Conservation (phyloP, 2,113 vertebrate genomes). For the Poecilia latipinna region DNA sequence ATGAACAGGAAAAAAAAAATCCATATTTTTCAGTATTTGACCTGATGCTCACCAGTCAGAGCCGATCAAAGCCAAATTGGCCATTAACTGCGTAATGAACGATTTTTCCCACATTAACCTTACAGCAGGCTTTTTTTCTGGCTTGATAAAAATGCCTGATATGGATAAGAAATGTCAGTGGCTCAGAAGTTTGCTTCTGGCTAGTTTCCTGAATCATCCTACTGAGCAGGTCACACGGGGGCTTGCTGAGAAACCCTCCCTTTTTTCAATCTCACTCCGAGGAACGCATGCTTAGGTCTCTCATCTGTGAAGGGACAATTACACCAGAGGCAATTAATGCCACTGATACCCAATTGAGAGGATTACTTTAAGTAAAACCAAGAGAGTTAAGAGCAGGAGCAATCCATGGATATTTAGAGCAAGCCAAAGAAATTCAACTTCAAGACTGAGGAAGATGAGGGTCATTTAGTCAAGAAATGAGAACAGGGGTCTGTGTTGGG, state of each 20-base stretch:
- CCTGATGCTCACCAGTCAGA: neutral
- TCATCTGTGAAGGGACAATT: constrained; percentile 76
- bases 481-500: neutral
- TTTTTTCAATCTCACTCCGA: constrained; percentile 46
- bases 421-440: constrained; percentile 22
- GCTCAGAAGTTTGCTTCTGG: constrained; percentile 57
- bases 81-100: neutral
- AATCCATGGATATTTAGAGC: constrained; percentile 29
- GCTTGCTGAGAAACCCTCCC: constrained; percentile 27
- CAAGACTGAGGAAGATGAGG: neutral
- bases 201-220: constrained; percentile 49
- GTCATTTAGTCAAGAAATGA: too few relatives aligned
- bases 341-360: constrained; percentile 74
- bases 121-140: constrained; percentile 27
- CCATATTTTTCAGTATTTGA: neutral
- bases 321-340: constrained; percentile 75
- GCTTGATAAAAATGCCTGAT: constrained; percentile 35
- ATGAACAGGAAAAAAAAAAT: neutral
- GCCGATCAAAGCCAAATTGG: neutral
- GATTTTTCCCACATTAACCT: constrained; percentile 29
- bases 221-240: constrained; percentile 25
- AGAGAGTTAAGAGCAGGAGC: constrained; percentile 42
- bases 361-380: constrained; percentile 75
- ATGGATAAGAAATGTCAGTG: constrained; percentile 50
- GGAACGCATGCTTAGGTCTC: constrained; percentile 54